phyloP scores from a whole-genome alignment of 2,797 vertebrate species.

The Synanceia verrucosa region DNA sequence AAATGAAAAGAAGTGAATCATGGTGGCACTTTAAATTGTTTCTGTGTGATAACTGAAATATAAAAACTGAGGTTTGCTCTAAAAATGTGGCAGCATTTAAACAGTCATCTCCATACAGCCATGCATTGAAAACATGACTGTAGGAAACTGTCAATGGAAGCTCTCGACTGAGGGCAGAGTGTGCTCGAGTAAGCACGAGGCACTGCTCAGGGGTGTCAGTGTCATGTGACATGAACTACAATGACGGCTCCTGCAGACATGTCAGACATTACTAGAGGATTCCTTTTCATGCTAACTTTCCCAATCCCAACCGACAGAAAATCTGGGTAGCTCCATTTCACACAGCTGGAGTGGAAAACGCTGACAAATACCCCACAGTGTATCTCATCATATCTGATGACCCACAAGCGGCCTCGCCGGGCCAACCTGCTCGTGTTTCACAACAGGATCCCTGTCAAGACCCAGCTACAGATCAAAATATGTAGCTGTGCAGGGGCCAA shows the following conservation, averaged over 20 bases:
- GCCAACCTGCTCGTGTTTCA: conserved; percentile 38
- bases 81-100: background rate
- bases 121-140: conserved; percentile 1
- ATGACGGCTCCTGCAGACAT: conserved; percentile 30
- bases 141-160: background rate
- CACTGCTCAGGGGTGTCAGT: conserved; percentile 1
- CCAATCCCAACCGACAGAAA: conserved; percentile 7
- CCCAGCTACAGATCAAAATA: background rate
- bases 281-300: conserved; percentile 55
- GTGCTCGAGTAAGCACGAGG: background rate
- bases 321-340: conserved; percentile 52
- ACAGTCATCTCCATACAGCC: background rate
- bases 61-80: background rate
- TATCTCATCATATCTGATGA: conserved; percentile 28
- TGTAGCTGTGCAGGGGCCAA: background rate
- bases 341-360: conserved; percentile 62
- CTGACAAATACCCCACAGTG: conserved; percentile 38
- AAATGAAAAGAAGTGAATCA: conserved; percentile 17
- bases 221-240: conserved; percentile 31
- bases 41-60: conserved; percentile 12
- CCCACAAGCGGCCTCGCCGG: conserved; percentile 1
- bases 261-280: conserved; percentile 57
- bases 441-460: conserved; percentile 12
- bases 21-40: conserved; percentile 16
- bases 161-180: background rate